Evolutionary conservation across 2,888 invertebrate species (phyloP).

Genomic region (Idaea straminata): DNA sequence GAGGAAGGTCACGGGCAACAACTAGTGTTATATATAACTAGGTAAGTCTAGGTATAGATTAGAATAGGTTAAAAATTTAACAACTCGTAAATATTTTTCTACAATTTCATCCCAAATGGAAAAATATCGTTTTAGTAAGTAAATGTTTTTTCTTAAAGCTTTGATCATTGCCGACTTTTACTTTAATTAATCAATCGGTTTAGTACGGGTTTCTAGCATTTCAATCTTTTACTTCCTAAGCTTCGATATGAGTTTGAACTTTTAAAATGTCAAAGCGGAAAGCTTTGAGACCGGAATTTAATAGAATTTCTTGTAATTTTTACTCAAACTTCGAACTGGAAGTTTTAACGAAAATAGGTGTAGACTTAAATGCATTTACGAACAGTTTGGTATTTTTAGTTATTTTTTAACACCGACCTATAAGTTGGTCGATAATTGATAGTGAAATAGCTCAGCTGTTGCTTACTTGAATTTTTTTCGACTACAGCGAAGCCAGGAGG

Average conservation of each 20-base stretch:
- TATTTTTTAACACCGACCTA: neutral
- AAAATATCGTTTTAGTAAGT: too few species aligned
- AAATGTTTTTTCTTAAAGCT: too few species aligned
- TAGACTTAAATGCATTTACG: neutral
- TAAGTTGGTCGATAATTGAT: too few species aligned
- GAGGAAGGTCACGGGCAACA: too few species aligned
- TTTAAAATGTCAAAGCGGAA: neutral
- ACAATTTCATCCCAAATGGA: too few species aligned
- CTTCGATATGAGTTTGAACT: neutral
- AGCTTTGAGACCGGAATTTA: neutral
- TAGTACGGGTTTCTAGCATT: neutral
- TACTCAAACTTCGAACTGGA: neutral
- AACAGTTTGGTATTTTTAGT: neutral
- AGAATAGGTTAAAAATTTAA: too few species aligned
- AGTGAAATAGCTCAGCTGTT: too few species aligned
- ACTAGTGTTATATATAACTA: too few species aligned
- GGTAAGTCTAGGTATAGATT: too few species aligned
- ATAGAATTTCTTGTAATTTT: constrained; percentile 1
- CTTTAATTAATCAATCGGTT: neutral
- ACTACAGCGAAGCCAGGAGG: too few species aligned
- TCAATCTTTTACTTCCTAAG: neutral
- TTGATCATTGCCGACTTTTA: neutral
- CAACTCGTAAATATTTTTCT: too few species aligned
- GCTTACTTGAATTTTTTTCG: too few species aligned
- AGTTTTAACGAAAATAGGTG: neutral